Conservation (phyloP, 2,888 invertebrate genomes). For the Phrixothrix hirtus region DNA sequence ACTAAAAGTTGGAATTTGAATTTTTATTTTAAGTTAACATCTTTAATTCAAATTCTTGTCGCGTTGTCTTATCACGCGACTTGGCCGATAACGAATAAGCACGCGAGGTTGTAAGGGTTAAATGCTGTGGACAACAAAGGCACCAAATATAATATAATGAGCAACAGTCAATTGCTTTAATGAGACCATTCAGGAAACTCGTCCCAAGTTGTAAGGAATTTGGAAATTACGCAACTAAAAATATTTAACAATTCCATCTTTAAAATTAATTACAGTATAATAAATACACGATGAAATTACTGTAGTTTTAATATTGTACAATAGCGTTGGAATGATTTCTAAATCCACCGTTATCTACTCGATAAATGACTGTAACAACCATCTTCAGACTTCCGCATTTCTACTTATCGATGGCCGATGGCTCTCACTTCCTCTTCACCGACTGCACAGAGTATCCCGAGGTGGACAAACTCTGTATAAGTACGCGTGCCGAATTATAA, state of each 20-base stretch:
- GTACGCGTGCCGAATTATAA: slow-evolving; percentile 35
- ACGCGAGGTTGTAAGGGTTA: no score
- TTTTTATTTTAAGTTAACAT: no score
- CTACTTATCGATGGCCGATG: slow-evolving; percentile 31
- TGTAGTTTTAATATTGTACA: slow-evolving; percentile 16
- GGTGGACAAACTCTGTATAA: slow-evolving; percentile 30
- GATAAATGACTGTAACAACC: slow-evolving; percentile 29
- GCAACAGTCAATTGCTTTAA: no score
- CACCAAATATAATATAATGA: no score
- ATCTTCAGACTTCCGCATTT: slow-evolving; percentile 33
- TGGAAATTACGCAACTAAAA: no score
- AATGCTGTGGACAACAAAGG: no score
- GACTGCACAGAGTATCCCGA: slow-evolving; percentile 19
- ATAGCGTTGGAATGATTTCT: slow-evolving; percentile 25
- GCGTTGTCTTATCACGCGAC: no score
- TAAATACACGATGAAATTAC: slow-evolving; percentile 1
- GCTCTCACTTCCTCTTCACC: slow-evolving; percentile 32
- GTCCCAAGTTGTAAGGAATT: no score
- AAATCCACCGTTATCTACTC: slow-evolving; percentile 30
- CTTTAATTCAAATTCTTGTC: no score
- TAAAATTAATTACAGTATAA: not conserved
- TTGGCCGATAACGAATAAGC: no score
- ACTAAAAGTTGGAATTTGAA: no score
- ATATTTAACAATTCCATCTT: not conserved
- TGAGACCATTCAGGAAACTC: no score